Percentiles rank a stretch among this genome's conserved stretches.
phyloP scores from a whole-genome alignment of 2,113 vertebrate species.

The Antechinus stuartii region DNA sequence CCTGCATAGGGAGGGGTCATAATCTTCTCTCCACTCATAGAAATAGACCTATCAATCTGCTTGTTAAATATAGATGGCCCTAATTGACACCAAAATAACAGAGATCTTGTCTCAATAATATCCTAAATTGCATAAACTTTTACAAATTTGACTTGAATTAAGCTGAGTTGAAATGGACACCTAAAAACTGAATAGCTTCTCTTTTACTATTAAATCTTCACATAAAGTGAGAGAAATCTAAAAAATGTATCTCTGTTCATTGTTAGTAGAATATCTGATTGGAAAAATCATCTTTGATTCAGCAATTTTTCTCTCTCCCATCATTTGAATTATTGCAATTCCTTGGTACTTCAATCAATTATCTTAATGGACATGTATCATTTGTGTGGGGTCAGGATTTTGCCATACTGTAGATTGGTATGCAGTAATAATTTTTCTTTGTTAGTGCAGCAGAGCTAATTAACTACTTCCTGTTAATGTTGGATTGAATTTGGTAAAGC shows the following conservation, averaged over 20 bases:
- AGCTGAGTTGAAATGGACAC: slow-evolving; percentile 45
- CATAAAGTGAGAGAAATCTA: neutral
- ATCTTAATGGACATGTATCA: slow-evolving; percentile 53
- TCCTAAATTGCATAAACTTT: slow-evolving; percentile 52
- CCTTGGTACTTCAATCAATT: slow-evolving; percentile 50
- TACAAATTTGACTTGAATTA: slow-evolving; percentile 35
- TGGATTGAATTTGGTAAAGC: slow-evolving; percentile 66
- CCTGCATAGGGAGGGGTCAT: neutral
- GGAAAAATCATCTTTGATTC: slow-evolving; percentile 55
- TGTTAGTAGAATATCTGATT: slow-evolving; percentile 33
- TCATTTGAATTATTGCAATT: slow-evolving; percentile 59
- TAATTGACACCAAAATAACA: slow-evolving; percentile 30
- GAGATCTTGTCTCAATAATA: slow-evolving; percentile 24
- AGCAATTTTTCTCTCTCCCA: slow-evolving; percentile 48
- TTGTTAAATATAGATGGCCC: slow-evolving; percentile 5
- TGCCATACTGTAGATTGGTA: slow-evolving; percentile 59
- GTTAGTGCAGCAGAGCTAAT: slow-evolving; percentile 56
- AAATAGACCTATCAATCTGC: neutral
- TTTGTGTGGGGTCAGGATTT: slow-evolving; percentile 66
- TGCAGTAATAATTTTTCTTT: slow-evolving; percentile 60
- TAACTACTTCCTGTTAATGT: slow-evolving; percentile 67
- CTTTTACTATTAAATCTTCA: slow-evolving; percentile 37
- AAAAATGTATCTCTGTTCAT: slow-evolving; percentile 22
- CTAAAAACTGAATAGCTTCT: neutral
- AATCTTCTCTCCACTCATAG: neutral